Percentiles rank a stretch among this genome's conserved stretches.
Conservation (phyloP, 2,113 vertebrate genomes). For the Erinaceus europaeus region DNA sequence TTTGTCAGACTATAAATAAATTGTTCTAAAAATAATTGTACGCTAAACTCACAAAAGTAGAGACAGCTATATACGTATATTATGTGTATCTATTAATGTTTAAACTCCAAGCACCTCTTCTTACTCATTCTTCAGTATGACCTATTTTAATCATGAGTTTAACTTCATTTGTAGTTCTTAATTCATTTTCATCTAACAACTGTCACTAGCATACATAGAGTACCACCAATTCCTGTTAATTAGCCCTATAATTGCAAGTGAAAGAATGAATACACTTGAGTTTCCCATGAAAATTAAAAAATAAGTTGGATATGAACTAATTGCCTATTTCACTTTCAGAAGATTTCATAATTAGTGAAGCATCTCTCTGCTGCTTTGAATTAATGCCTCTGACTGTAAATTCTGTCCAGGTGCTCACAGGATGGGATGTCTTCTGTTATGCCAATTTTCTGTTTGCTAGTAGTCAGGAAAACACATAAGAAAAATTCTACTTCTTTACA, state of each 20-base stretch:
- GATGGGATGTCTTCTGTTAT: background rate
- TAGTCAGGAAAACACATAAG: background rate
- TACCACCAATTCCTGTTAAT: conserved; percentile 50
- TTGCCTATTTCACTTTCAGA: conserved; percentile 56
- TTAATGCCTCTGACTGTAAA: background rate
- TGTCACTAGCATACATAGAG: conserved; percentile 50
- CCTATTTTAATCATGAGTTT: conserved; percentile 28
- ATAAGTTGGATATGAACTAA: conserved; percentile 62
- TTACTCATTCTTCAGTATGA: background rate
- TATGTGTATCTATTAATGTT: background rate
- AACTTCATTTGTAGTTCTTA: conserved; percentile 55
- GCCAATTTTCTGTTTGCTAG: background rate
- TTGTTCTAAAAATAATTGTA: background rate
- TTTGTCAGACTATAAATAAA: conserved; percentile 14
- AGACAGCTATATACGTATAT: background rate
- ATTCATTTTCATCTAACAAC: conserved; percentile 27
- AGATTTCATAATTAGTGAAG: conserved; percentile 54
- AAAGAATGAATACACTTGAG: conserved; percentile 66
- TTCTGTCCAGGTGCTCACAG: conserved; percentile 34
- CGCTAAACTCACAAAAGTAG: background rate
- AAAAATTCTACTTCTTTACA: background rate
- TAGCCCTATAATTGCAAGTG: conserved; percentile 60
- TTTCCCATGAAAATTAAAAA: conserved; percentile 66
- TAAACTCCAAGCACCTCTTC: background rate
- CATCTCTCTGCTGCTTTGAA: conserved; percentile 37